Percentiles rank a stretch among this genome's conserved stretches.
Evolutionary conservation across 2,888 invertebrate genomes (phyloP).

Genomic region (Bembecia ichneumoniformis): DNA sequence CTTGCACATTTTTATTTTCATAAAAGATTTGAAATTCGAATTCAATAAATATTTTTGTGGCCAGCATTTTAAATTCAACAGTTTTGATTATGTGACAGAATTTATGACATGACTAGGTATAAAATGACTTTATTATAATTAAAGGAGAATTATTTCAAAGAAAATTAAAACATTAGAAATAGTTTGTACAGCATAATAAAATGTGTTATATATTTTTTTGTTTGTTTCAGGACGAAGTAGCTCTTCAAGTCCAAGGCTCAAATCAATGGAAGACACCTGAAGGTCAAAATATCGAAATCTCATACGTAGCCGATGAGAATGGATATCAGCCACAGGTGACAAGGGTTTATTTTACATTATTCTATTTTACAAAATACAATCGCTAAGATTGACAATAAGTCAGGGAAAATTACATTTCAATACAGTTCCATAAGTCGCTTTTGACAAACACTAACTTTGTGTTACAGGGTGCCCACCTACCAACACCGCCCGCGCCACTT

Average conservation of each 20-base stretch:
- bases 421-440: no score
- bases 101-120: no score
- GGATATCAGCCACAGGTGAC: slow-evolving; percentile 61
- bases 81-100: no score
- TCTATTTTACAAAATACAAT: no score
- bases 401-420: no score
- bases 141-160: no score
- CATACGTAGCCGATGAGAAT: slow-evolving; percentile 70
- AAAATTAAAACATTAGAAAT: not conserved
- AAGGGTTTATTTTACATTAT: not conserved
- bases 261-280: slow-evolving; percentile 68
- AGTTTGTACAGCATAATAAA: not conserved
- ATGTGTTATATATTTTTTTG: not conserved
- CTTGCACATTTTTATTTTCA: no score
- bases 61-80: no score
- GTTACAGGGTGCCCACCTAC: slow-evolving; percentile 45
- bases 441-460: not conserved
- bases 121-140: no score
- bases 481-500: slow-evolving; percentile 43
- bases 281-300: slow-evolving; percentile 50
- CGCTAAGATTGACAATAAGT: no score
- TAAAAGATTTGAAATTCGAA: no score
- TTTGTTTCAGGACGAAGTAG: slow-evolving; percentile 30
- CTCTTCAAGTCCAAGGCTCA: slow-evolving; percentile 52
- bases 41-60: no score